Base-by-base conservation (phyloP, 2,113 vertebrate genomes). In the Saimiri boliviensis region DNA sequence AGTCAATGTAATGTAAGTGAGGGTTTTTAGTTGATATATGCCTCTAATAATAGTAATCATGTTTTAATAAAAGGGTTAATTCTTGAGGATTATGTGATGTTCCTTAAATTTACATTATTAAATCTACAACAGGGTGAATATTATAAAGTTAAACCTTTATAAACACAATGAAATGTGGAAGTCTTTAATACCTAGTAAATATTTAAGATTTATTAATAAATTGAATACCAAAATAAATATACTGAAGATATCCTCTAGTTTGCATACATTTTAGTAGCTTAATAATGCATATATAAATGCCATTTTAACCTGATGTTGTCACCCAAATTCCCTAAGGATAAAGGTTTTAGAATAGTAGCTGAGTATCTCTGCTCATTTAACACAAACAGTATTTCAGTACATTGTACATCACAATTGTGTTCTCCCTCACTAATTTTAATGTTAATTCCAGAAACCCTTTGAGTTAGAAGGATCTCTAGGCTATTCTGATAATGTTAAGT, bases 101-200 rank as follows among this genome's bases (percentile, higher is more conserved):
- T 89, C n/a, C 74, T 79, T 89, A 91, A 93, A 73, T 84, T 95
- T 80, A 94, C 30, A 85, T 82, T 70, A 82, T 52, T 86, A 86
- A 68, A 52, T 89, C 47, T 71, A 1, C 14, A 49, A 92, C 10
- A 76, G 71, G 12, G 30, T 85, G 19, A 91, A 49, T 68, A 79
- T 19, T 45, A 82, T 54, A 45, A 93, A 82, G 49, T 60, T 30
- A 91, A 87, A n/a, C 27, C 11, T 66, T 83, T 52, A 21, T 66
- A 73, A 91, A 73, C 40, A 71, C 12, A 88, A 79, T 66, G 13
- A 25, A 86, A 21, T 35, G 1, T 45, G 13, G 19, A 49, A 16
- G 32, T 68, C 27, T 87, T 77, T 45, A 47, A 66, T 3, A 74
- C 8, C 58, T 0, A 52, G 6, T 84, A 80, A 47, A 80, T 87